Conservation (phyloP, 1,140 invertebrate genomes). For the Drosophila nasuta region DNA sequence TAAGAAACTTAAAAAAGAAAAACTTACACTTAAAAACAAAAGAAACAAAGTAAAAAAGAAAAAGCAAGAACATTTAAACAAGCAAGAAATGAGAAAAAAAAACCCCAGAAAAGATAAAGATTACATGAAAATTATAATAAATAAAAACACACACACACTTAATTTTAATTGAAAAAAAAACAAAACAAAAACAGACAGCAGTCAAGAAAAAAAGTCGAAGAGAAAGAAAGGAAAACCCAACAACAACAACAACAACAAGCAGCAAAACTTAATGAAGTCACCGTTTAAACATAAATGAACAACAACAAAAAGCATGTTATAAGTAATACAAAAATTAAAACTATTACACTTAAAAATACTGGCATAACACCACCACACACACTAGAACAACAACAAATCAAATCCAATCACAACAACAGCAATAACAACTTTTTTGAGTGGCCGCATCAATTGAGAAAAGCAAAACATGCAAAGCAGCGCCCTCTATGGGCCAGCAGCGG, state of each 20-base stretch:
- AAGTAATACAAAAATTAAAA: conserved; percentile 63
- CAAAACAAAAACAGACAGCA: conserved; percentile 2
- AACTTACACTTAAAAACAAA: conserved; percentile 80
- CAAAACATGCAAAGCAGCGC: conserved; percentile 29
- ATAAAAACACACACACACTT: conserved; percentile 64
- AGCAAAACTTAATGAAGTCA: conserved; percentile 79
- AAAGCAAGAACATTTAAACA: conserved; percentile 69
- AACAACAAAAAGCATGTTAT: conserved; percentile 72
- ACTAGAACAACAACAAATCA: conserved; percentile 20
- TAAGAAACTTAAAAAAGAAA: conserved; percentile 76
- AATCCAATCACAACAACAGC: conserved; percentile 30
- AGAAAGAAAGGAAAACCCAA: conserved; percentile 13
- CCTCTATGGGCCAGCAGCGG: conserved; percentile 32
- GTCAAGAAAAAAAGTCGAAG: conserved; percentile 11
- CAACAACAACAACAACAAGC: conserved; percentile 60
- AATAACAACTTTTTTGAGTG: conserved; percentile 36
- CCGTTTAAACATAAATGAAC: conserved; percentile 66
- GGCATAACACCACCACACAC: conserved; percentile 36
- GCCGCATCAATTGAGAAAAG: conserved; percentile 14
- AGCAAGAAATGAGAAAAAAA: conserved; percentile 60
- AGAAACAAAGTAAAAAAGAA: conserved; percentile 54
- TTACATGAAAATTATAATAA: conserved; percentile 67
- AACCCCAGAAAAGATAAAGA: conserved; percentile 55
- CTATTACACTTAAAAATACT: conserved; percentile 73
- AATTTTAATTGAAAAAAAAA: conserved; percentile 69